Evolutionary conservation across 2,113 vertebrate species (phyloP), one percentile per base, ranked within the genome.

Genomic region (Herpetotheres cachinnans): DNA sequence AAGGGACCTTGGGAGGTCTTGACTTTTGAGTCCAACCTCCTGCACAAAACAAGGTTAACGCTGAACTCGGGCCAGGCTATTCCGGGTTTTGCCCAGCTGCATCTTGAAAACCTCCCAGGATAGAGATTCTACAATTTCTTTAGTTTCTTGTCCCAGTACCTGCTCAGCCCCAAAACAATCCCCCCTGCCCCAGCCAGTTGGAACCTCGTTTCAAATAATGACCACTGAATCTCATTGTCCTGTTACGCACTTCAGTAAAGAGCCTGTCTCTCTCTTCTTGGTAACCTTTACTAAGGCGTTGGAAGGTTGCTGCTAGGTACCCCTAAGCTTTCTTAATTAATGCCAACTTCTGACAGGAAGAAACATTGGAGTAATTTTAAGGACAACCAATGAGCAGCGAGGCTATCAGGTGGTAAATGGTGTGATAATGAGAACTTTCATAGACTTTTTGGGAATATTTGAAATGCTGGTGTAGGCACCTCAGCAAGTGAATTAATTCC

Each of bases 131-230:
- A 40, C 21, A 25, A 1, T 16, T 63, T 49, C 32, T 82, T 86
- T n/a, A 54, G 54, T 49, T 82, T 73, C 38, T 59, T 65, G 44
- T 55, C 16, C 61, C 13, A 49, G 1, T 26, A 38, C 26, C 67
- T 72, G 52, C 47, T 74, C 74, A 74, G 72, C 79, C 24, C 47
- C 44, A 62, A 56, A 90, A 19, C 29, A 29, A 55, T 14, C 34
- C 20, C 8, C 5, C 8, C 16, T 7, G 42, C 42, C 5, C 1
- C 7, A 61, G 38, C 34, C 66, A 2, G 0, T 3, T 86, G 36
- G 62, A 88, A 73, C 40, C 13, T 86, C 4, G 2, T 62, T 85
- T 88, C 76, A 89, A 69, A 56, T 76, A 16, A 69, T 9, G 52
- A 44, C 63, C 50, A 9, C 27, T 6, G 5, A 13, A 34, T 65